These are phyloP conservation scores for Mycalesis mineus DNA, from an alignment of 2,888 invertebrate genomes.

Conservation along the genomic window DNA sequence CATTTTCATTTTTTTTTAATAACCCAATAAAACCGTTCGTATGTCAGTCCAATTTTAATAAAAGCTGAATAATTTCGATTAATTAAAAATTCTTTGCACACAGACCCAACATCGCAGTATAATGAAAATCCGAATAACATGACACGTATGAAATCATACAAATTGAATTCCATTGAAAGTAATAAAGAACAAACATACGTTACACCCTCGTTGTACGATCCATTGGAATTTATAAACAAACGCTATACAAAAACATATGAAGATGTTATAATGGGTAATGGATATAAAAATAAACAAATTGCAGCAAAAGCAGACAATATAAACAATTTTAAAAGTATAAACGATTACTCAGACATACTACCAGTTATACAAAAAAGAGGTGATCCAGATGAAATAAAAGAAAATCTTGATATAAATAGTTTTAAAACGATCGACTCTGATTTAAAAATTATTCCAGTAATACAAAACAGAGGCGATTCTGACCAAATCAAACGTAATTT, in stretches of 20 bases:
- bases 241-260: background rate
- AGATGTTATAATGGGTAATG: background rate
- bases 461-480: constrained; percentile 14
- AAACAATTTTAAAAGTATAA: background rate
- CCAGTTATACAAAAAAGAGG: constrained; percentile 14
- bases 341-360: background rate
- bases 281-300: background rate
- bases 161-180: background rate
- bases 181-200: background rate
- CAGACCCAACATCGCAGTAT: background rate
- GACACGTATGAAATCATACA: background rate
- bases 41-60: too few relatives aligned
- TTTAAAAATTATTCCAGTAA: background rate
- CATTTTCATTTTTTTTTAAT: too few relatives aligned
- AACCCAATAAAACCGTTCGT: too few relatives aligned
- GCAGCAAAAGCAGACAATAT: background rate
- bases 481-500: constrained; percentile 32
- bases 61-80: background rate
- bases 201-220: background rate
- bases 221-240: background rate
- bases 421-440: background rate
- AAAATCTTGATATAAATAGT: constrained; percentile 29
- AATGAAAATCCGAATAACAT: background rate
- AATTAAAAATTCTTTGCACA: background rate
- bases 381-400: constrained; percentile 27